Base-by-base conservation (phyloP, 2,797 vertebrate species). In the Chaunax sp. region DNA sequence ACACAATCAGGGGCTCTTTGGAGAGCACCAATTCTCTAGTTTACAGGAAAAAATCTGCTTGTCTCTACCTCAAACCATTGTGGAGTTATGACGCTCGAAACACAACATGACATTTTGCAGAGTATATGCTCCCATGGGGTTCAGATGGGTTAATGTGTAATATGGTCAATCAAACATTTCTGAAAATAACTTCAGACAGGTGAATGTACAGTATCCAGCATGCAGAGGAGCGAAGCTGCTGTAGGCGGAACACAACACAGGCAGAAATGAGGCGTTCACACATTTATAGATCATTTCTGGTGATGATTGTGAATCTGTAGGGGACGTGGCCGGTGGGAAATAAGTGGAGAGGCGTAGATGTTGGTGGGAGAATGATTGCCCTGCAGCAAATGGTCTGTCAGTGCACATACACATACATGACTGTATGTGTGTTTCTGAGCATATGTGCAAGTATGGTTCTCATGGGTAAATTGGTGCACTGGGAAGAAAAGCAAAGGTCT, bases 251-350 rank as follows among this genome's bases (percentile, higher is more conserved):
- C 65, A 81, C 71, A 85, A 91, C 75, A 79, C 73, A 81, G 75
- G 73, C 52, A 54, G 72, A 86, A 91, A 90, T 89, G 83, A 91
- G 81, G 33, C 74, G 19, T 86, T 87, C 50, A 64, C 77, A 83
- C 75, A 78, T 91, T 87, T 87, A 85, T 77, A 82, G 87, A 75
- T 82, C 43, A 55, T 89, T 73, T 81, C 75, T 62, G 67, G 46
- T 66, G 78, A 73, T 78, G 78, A 75, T 77, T 81, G 57, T 59
- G 57, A 72, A 70, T 75, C 79, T 80, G 69, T 63, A 49, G 69
- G 78, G 81, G 49, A 83, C 2, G 15, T 53, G 62, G 75, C 75
- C 28, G 0, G 52, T 70, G 76, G 83, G 77, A 79, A 62, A 80
- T 44, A 33, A n/a, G n/a, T n/a, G n/a, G n/a, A n/a, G 75, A 87